Evolutionary conservation across 1,140 invertebrate species (phyloP).

Genomic region (Drosophila bifasciata): DNA sequence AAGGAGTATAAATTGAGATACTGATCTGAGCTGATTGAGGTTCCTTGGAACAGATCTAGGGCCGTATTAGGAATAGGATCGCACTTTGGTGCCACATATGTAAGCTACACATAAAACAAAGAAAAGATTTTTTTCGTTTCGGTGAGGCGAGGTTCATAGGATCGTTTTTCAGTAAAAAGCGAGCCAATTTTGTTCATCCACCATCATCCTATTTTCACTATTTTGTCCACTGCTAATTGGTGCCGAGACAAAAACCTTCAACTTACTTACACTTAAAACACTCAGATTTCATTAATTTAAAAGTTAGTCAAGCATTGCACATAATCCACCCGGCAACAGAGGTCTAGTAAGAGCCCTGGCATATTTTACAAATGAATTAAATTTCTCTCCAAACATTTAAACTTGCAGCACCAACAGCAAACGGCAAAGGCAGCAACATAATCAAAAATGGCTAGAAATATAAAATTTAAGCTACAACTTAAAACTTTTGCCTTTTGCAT

Average conservation of each 20-base stretch:
- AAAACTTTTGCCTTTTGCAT: conserved; percentile 47
- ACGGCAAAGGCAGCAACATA: not conserved
- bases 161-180: no score
- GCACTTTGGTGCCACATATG: no score
- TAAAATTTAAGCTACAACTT: conserved; percentile 59
- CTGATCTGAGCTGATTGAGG: not conserved
- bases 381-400: conserved; percentile 48
- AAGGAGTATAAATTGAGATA: no score
- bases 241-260: conserved; percentile 38
- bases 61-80: no score
- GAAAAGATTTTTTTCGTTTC: no score
- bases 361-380: conserved; percentile 60
- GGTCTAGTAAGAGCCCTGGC: not conserved
- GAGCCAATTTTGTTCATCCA: no score
- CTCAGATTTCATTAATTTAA: conserved; percentile 52
- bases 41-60: not conserved
- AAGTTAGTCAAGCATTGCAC: conserved; percentile 33
- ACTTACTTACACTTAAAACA: conserved; percentile 34
- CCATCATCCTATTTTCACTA: no score
- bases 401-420: conserved; percentile 17
- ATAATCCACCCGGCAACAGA: conserved; percentile 30
- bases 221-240: conserved; percentile 29
- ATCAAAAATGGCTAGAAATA: conserved; percentile 32
- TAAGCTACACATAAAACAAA: no score
- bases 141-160: no score